These are phyloP conservation scores for Dryadula phaetusa DNA, from an alignment of 2,888 invertebrate species.

Conservation along the genomic window DNA sequence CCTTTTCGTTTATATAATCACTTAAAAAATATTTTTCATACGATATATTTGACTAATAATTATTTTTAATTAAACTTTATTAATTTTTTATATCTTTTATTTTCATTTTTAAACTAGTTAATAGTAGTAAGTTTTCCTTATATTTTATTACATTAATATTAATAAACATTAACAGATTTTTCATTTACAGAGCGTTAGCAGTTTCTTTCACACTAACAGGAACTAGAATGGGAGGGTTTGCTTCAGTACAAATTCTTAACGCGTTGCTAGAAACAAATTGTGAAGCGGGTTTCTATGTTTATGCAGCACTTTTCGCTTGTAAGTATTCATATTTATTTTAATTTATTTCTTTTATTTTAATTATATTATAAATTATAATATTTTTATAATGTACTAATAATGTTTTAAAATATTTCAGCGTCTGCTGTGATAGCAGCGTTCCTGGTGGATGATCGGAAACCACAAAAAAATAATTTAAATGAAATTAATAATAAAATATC, in stretches of 20 bases:
- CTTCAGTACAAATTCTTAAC: conserved; percentile 85
- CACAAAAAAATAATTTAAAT: background rate
- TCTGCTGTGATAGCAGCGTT: conserved; percentile 61
- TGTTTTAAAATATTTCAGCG: conserved; percentile 49
- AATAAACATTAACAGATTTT: conserved; percentile 76
- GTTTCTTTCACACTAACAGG: conserved; percentile 83
- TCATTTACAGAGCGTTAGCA: conserved; percentile 82
- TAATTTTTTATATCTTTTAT: too few species aligned
- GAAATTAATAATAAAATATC: conserved; percentile 6
- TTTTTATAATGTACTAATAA: background rate
- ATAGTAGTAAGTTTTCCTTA: too few species aligned
- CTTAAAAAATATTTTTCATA: too few species aligned
- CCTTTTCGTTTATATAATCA: too few species aligned
- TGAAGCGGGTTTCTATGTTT: conserved; percentile 84
- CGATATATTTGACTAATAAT: too few species aligned
- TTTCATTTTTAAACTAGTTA: too few species aligned
- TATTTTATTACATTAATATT: too few species aligned
- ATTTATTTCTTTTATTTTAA: too few species aligned
- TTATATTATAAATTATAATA: too few species aligned
- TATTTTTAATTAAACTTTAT: too few species aligned
- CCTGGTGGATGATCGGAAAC: conserved; percentile 60
- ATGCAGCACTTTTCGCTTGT: conserved; percentile 75
- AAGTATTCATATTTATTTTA: conserved; percentile 54
- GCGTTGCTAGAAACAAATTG: conserved; percentile 83
- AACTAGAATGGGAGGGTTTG: conserved; percentile 84